Base-by-base conservation (phyloP, 2,797 vertebrate genomes). In the Lateolabrax maculatus region DNA sequence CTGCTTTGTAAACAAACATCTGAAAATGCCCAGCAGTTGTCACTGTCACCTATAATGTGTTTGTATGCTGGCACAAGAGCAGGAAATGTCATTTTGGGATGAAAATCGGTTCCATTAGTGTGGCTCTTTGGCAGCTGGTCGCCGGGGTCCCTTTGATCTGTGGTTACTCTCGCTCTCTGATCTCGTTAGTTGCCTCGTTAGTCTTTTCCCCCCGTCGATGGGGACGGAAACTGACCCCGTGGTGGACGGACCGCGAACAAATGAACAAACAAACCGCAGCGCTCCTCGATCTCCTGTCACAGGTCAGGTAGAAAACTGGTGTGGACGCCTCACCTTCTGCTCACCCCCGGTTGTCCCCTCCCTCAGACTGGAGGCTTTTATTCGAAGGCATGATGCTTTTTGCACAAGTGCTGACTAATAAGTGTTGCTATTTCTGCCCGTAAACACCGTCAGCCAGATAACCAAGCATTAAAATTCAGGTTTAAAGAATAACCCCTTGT, bases 221-320 rank as follows among this genome's bases (percentile, higher is more conserved):
- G 80, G 89, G 90, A 92, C 82, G 58, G 91, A 91, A 89, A 94
- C 90, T 93, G 92, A 94, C 92, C 94, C 81, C 61, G 84, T 19
- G 62, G 85, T 52, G 76, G 90, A 92, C 63, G 6, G 73, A 60
- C 71, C 66, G 63, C 55, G 46, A 83, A 89, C 90, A 87, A 92
- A 87, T 67, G 85, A 92, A 91, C 90, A 90, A 92, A 92, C 81
- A 85, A 79, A 81, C 81, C 61, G 43, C 86, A 41, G 48, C 63
- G 58, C 71, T 71, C 74, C 79, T 88, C 70, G 0, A 80, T 85
- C 74, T 86, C 76, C 93, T 85, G 88, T 94, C 94, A 93, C 91
- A 92, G 93, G 93, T 95, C 94, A 93, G 90, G 84, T 89, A 93
- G 93, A 94, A 94, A 95, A 93, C 87, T 77, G 75, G 85, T 92